Percentiles rank a stretch among this genome's conserved stretches.
These are phyloP conservation scores for Dinoponera quadriceps DNA, from an alignment of 1,140 invertebrate genomes.

Conservation along the genomic window DNA sequence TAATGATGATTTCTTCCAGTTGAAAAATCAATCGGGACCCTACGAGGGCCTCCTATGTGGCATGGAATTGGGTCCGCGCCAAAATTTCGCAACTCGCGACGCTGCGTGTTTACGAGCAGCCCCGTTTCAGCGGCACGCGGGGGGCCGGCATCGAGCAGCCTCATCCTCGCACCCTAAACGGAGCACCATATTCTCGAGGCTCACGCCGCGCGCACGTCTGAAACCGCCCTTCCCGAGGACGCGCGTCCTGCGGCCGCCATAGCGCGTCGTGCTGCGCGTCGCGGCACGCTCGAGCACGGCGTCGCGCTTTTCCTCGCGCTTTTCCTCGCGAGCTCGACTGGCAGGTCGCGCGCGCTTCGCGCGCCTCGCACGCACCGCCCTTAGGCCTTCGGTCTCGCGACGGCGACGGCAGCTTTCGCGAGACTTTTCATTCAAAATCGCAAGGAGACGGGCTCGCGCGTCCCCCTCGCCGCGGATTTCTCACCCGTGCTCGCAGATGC, in stretches of 20 bases:
- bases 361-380: no score
- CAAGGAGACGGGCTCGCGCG: background rate
- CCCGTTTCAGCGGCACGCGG: no score
- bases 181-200: background rate
- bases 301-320: background rate
- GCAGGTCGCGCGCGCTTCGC: no score
- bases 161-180: no score
- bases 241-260: conserved; percentile 41
- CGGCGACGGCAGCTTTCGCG: background rate
- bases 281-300: background rate
- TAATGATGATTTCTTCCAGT: no score
- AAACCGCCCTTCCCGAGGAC: background rate
- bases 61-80: no score
- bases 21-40: no score
- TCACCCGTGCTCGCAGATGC: conserved; percentile 39
- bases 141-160: no score
- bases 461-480: background rate
- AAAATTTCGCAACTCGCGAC: no score
- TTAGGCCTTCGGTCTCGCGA: background rate
- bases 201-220: no score
- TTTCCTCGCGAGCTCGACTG: background rate
- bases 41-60: no score
- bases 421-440: conserved; percentile 66
- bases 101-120: background rate
- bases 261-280: no score